Evolutionary conservation across 2,797 vertebrate genomes (phyloP).

Genomic region (Chrysocyon brachyurus): DNA sequence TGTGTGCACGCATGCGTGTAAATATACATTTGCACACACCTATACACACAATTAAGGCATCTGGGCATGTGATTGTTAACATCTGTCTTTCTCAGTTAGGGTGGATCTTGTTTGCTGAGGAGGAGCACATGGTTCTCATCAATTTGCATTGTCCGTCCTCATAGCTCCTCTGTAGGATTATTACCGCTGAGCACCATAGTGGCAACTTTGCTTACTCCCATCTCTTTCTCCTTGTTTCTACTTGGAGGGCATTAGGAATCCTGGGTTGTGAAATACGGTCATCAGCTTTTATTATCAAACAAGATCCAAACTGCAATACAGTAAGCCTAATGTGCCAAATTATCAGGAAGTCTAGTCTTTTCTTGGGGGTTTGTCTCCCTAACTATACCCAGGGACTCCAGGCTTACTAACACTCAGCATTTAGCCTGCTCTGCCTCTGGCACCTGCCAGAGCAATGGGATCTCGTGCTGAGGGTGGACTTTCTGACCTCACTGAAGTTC

Average conservation of each 20-base stretch:
- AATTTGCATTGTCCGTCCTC: not conserved
- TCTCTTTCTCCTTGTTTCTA: not conserved
- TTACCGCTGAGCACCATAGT: not conserved
- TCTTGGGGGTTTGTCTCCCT: not conserved
- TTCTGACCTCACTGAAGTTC: not conserved
- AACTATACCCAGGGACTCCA: not conserved
- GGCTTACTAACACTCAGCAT: not conserved
- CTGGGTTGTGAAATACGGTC: not conserved
- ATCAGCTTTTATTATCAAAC: not conserved
- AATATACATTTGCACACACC: too few relatives aligned
- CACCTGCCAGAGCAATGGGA: not conserved
- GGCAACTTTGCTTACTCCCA: not conserved
- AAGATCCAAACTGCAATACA: not conserved
- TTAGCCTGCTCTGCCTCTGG: not conserved
- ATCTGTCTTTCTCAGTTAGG: not conserved
- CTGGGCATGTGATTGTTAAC: not conserved
- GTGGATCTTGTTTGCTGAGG: not conserved
- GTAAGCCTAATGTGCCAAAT: not conserved
- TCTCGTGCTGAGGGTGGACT: not conserved
- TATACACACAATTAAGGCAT: not conserved
- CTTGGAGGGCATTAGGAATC: not conserved
- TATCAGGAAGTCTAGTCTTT: not conserved
- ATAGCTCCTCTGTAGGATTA: not conserved
- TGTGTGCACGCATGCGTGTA: too few relatives aligned
- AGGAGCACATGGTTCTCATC: not conserved